These are phyloP conservation scores for Okamejei kenojei DNA, from an alignment of 2,797 vertebrate genomes.

Conservation along the genomic window DNA sequence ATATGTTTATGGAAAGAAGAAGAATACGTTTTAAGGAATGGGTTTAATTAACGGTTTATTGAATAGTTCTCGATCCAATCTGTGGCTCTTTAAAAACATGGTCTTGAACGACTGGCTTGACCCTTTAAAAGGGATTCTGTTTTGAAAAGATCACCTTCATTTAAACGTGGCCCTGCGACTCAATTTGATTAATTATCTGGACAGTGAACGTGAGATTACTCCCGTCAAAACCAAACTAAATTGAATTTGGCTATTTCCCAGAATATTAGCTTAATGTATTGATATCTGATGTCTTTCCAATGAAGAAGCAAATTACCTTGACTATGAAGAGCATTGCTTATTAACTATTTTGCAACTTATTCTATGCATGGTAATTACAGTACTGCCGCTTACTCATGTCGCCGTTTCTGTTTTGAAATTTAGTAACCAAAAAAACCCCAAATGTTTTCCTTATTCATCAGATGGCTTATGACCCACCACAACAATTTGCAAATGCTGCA, in stretches of 20 bases:
- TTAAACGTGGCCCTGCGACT: background rate
- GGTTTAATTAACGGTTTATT: background rate
- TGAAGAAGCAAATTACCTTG: background rate
- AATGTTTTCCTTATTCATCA: background rate
- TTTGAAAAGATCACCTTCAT: background rate
- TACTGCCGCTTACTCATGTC: background rate
- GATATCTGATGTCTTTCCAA: background rate
- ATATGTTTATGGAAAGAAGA: background rate
- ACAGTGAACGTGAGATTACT: background rate
- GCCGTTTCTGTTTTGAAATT: background rate
- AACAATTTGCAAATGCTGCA: background rate
- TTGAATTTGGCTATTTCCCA: conserved; percentile 24
- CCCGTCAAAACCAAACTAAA: background rate
- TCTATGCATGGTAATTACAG: background rate
- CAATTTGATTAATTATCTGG: background rate
- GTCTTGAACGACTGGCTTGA: background rate
- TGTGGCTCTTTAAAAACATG: background rate
- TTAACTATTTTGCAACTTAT: background rate
- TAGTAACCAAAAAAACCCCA: background rate
- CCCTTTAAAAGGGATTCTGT: background rate
- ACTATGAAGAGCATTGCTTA: background rate
- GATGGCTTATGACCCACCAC: background rate
- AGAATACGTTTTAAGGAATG: background rate
- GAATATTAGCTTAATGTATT: background rate
- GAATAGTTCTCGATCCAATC: background rate